Base-by-base conservation (phyloP, 2,888 invertebrate species). In the Carterocephalus palaemon region DNA sequence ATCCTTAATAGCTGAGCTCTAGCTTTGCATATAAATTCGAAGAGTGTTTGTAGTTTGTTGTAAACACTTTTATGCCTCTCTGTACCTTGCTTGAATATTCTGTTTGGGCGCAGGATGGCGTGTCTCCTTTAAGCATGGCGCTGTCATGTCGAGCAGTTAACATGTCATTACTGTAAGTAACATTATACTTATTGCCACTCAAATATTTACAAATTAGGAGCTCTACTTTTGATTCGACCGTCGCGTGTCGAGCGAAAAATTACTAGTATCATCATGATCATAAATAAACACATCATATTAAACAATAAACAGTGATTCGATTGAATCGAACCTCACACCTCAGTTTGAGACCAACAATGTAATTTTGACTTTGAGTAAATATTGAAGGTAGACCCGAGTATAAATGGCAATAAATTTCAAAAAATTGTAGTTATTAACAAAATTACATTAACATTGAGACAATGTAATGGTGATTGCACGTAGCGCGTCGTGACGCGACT, bases 101-200 rank as follows among this genome's bases (percentile, higher is more conserved):
- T 42, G 52, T 57, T 57, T 56, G 48, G 38, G 52, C 43, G 37
- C 29, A 53, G 37, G 59, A 61, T 59, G 58, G 53, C 52, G 58
- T 45, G 56, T 55, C 59, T 53, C 51, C 48, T 45, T 33, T 60
- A 49, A 57, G 52, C 49, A 52, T 54, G 49, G 52, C 53, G 55
- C 53, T 53, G 59, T 45, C 39, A 51, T 50, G 48, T 47, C 56
- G 28, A 32, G 29, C 49, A 46, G 57, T 57, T 53, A 56, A 43
- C 55, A 46, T 62, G 52, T 60, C 55, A 58, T 61, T 60, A 60
- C 46, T 20, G 31, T 40, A 36, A 24, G 31, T 40, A 36, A 24
- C 23, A n/a, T 16, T 7, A 15, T 32, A 32, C 23, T 16, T 29
- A 39, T 3, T 9, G 5, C 9, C 3, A 10, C 13, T 31, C 9